Evolutionary conservation across 2,113 vertebrate genomes (phyloP).

Genomic region (Pachycephala philippinensis): DNA sequence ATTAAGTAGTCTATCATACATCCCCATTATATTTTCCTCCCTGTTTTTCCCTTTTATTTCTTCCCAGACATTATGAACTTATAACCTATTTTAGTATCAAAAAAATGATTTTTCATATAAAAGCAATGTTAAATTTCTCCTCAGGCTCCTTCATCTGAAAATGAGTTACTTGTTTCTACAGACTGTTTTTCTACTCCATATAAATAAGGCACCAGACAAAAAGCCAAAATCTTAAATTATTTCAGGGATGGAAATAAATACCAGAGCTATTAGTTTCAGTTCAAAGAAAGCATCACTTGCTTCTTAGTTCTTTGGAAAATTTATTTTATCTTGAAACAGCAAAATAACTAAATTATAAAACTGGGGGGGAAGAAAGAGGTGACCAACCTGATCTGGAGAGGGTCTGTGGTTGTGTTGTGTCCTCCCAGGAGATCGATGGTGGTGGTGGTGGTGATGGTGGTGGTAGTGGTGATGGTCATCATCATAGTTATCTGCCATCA

Average conservation of each 20-base stretch:
- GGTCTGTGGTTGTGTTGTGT: constrained; percentile 90
- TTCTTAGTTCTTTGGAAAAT: constrained; percentile 55
- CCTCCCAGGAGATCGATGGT: constrained; percentile 83
- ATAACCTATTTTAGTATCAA: not conserved
- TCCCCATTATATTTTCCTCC: not conserved
- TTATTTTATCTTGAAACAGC: constrained; percentile 62
- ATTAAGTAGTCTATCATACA: not conserved
- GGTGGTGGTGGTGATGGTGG: constrained; percentile 80
- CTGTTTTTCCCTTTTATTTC: not conserved
- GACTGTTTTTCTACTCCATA: not conserved
- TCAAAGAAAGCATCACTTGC: constrained; percentile 46
- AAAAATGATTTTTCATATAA: not conserved
- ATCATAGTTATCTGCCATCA: constrained; percentile 95
- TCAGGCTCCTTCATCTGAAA: not conserved
- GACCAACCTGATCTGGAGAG: constrained; percentile 89
- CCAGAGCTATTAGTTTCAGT: constrained; percentile 55
- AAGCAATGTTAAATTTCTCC: not conserved
- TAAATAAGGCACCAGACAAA: constrained; percentile 37
- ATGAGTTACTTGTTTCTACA: not conserved
- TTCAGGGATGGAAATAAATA: constrained; percentile 63
- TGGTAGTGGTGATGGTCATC: constrained; percentile 91
- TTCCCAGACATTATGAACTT: not conserved
- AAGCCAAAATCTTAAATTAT: constrained; percentile 58
- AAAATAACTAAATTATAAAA: constrained; percentile 1
- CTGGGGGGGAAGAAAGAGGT: not conserved